A percentile compares a stretch with the other conserved stretches of the same genome.
Evolutionary conservation across 2,113 vertebrate genomes (phyloP).

Genomic region (Paratilapia polleni): DNA sequence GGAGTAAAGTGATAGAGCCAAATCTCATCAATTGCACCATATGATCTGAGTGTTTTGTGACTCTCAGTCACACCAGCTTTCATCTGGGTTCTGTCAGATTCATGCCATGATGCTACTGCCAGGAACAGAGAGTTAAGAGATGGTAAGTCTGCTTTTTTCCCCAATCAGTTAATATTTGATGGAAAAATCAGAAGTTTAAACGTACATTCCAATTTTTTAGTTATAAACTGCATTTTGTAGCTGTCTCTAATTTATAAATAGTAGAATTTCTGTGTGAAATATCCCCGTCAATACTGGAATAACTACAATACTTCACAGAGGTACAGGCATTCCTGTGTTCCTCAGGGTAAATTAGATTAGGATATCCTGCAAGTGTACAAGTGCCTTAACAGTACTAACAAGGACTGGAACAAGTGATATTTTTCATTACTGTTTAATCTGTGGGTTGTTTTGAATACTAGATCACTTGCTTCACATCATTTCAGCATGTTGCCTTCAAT

Average conservation of each 20-base stretch:
- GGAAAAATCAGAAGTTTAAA: neutral
- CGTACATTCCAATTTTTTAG: neutral
- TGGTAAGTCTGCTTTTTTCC: slow-evolving; percentile 15
- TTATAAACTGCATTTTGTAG: neutral
- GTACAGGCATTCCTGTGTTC: neutral
- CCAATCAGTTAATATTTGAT: neutral
- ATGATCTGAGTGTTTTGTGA: slow-evolving; percentile 17
- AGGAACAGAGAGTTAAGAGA: slow-evolving; percentile 3
- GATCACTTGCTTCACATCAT: too few relatives aligned
- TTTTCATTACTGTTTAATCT: neutral
- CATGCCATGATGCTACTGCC: slow-evolving; percentile 37
- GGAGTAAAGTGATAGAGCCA: slow-evolving; percentile 16
- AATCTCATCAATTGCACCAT: slow-evolving; percentile 38
- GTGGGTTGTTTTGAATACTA: neutral
- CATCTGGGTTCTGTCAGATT: slow-evolving; percentile 52
- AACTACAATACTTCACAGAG: neutral
- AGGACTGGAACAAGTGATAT: neutral
- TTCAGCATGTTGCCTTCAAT: neutral
- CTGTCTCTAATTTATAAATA: neutral
- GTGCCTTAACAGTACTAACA: too few relatives aligned
- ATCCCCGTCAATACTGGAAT: neutral
- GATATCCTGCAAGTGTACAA: neutral
- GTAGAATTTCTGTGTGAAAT: slow-evolving; percentile 2
- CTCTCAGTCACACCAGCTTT: slow-evolving; percentile 32
- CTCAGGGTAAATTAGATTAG: neutral